These are phyloP conservation scores for Drosophila trapezifrons DNA, from an alignment of 1,140 invertebrate genomes.

Conservation along the genomic window DNA sequence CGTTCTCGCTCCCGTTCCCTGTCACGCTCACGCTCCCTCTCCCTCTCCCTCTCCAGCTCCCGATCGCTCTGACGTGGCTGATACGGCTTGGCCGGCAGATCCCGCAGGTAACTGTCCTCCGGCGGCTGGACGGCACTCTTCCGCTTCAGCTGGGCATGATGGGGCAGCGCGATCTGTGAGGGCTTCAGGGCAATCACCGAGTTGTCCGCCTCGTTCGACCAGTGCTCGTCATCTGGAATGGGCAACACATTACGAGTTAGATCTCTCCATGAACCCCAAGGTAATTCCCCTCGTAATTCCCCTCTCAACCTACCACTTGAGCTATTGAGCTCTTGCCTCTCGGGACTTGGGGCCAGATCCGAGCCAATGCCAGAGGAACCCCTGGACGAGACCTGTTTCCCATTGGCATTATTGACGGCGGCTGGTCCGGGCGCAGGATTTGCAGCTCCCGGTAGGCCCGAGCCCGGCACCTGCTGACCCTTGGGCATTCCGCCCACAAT, in stretches of 20 bases:
- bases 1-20: slow-evolving; percentile 22
- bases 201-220: slow-evolving; percentile 82
- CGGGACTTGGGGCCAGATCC: slow-evolving; percentile 92
- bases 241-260: background rate
- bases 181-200: slow-evolving; percentile 80
- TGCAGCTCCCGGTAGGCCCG: slow-evolving; percentile 20
- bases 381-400: slow-evolving; percentile 86
- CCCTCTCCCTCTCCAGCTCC: slow-evolving; percentile 35
- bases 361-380: slow-evolving; percentile 93
- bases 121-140: slow-evolving; percentile 80
- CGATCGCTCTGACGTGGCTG: slow-evolving; percentile 62
- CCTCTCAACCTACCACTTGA: slow-evolving; percentile 85
- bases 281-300: too few relatives aligned
- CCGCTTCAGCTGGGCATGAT: slow-evolving; percentile 66
- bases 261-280: too few relatives aligned
- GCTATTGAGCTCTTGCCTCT: slow-evolving; percentile 86
- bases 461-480: slow-evolving; percentile 9
- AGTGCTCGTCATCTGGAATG: slow-evolving; percentile 75
- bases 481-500: slow-evolving; percentile 71
- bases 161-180: slow-evolving; percentile 72
- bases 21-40: slow-evolving; percentile 34
- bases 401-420: slow-evolving; percentile 35
- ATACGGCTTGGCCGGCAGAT: slow-evolving; percentile 78
- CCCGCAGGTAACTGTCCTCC: slow-evolving; percentile 78
- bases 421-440: slow-evolving; percentile 26